Conservation (phyloP, 1,140 invertebrate genomes). For the Tetramorium parvispinum region DNA sequence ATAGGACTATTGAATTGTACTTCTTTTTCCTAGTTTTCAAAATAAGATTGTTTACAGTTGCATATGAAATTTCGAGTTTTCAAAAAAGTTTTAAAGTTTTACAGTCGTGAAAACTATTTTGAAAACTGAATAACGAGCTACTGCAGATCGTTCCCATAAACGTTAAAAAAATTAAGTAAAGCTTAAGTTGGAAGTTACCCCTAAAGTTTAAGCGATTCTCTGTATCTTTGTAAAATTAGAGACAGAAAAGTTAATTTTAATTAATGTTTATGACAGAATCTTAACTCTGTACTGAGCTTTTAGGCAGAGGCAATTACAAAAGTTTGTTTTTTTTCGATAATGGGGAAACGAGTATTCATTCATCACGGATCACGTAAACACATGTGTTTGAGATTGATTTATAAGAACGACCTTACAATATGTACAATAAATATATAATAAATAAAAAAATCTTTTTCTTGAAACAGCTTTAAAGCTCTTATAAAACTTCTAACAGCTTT, state of each 20-base stretch:
- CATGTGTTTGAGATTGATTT: not conserved
- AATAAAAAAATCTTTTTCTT: not conserved
- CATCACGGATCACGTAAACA: not conserved
- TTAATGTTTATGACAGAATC: not conserved
- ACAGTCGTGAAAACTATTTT: not conserved
- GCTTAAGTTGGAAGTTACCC: not conserved
- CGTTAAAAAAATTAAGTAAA: constrained; percentile 29
- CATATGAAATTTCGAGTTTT: constrained; percentile 31
- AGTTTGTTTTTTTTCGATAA: not conserved
- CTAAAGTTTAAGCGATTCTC: not conserved
- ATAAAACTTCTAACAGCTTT: not conserved
- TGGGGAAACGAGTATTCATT: not conserved
- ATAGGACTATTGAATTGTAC: constrained; percentile 57
- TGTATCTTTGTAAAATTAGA: not conserved
- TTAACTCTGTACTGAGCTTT: not conserved
- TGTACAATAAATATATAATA: not conserved
- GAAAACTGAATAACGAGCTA: not conserved
- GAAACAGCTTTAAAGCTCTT: not conserved
- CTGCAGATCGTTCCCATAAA: not conserved
- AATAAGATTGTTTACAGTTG: constrained; percentile 32
- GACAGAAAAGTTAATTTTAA: constrained; percentile 6
- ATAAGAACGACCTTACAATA: not conserved
- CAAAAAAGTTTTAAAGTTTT: not conserved
- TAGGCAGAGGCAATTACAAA: not conserved
- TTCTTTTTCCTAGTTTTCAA: constrained; percentile 34